Evolutionary conservation across 2,888 invertebrate genomes (phyloP), one percentile per base, ranked within the genome.

Genomic region (Scaptomyza parva): DNA sequence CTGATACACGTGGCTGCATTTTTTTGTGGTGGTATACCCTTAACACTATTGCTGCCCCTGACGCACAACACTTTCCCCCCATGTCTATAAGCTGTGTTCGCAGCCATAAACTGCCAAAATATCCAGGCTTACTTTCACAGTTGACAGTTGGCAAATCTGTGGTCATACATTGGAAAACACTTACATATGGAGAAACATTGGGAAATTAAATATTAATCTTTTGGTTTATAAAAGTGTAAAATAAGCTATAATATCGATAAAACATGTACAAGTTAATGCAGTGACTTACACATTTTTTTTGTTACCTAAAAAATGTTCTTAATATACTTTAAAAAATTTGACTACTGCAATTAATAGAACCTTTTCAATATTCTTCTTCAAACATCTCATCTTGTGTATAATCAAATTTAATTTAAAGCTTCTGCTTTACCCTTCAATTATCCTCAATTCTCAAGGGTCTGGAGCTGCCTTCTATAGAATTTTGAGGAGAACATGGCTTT

Each of bases 1-100:
- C 65, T 67, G 69, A 61, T 68, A 81, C 81, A 81, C 85, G 74
- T 80, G 80, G 74, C 66, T 74, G 71, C 63, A 74, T 80, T 68
- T 35, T 35, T 68, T 35, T 35, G 66, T 60, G 53, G 35, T 67
- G 57, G 62, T 72, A 33, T 63, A 24, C 35, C 67, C 24, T 52
- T 53, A 39, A 18, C 41, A 20, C 48, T 47, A 17, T 28, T 7
- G 18, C 3, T n/a, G n/a, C 22, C 17, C n/a, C 44, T 18, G 8
- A 24, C n/a, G 8, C 14, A 35, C 37, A 60, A 60, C 11, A 60
- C 11, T 69, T 69, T 37, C 50, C 14, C 12, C 20, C 18, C 4
- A 9, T n/a, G 5, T 20, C 40, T n/a, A 22, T 33, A 54, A 58
- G 30, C 66, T 61, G 30, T 54, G 53, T 40, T 76, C 66, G 60